A percentile compares a stretch with the other conserved stretches of the same genome.
phyloP scores from a whole-genome alignment of 2,113 vertebrate species.

The Scortum barcoo region DNA sequence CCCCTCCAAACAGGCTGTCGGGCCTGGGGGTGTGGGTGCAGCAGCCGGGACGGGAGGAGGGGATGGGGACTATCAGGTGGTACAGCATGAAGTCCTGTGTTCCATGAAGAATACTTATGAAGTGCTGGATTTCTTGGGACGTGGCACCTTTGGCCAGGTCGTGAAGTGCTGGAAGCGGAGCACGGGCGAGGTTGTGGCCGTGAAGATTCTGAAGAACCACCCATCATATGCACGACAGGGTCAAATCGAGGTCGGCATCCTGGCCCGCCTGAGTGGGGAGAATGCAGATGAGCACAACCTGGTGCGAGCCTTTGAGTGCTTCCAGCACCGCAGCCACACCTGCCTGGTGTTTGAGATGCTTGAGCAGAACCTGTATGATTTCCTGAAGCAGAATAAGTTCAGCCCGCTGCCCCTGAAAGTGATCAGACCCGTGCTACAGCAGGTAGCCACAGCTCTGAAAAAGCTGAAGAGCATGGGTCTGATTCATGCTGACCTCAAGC shows the following conservation, averaged over 20 bases:
- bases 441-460: constrained; percentile 98
- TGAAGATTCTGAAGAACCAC: constrained; percentile 99
- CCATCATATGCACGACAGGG: constrained; percentile 98
- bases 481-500: constrained; percentile 99
- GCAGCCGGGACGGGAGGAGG: constrained; percentile 86
- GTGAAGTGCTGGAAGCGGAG: constrained; percentile 99
- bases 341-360: constrained; percentile 99
- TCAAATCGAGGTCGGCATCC: constrained; percentile 98
- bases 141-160: constrained; percentile 98
- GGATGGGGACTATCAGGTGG: constrained; percentile 97
- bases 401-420: constrained; percentile 98
- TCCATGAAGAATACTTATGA: constrained; percentile 98
- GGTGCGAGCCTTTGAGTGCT: constrained; percentile 97
- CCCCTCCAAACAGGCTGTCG: constrained; percentile 86
- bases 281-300: constrained; percentile 98
- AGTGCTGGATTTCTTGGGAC: constrained; percentile 97
- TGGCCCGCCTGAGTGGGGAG: constrained; percentile 95
- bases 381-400: constrained; percentile 99
- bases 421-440: constrained; percentile 97
- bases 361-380: constrained; percentile 98
- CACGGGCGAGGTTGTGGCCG: constrained; percentile 95
- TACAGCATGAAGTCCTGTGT: constrained; percentile 96
- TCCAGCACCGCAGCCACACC: constrained; percentile 98
- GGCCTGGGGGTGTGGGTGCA: constrained; percentile 87
- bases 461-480: constrained; percentile 98